Conservation (phyloP, 2,797 vertebrate species). For the Sebastes paucispinis region DNA sequence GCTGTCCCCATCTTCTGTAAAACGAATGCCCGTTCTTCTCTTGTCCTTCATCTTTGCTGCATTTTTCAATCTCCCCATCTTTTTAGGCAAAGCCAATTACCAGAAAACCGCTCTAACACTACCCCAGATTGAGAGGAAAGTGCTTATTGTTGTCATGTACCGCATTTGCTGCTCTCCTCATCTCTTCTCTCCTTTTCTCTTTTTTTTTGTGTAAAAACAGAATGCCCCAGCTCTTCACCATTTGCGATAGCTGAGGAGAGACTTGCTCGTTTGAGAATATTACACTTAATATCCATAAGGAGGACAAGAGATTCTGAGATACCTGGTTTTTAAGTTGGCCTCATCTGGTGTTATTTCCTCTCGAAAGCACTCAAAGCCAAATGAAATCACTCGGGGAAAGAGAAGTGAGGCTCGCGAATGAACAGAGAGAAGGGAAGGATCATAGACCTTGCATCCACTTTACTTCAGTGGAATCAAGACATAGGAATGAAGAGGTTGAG, state of each 20-base stretch:
- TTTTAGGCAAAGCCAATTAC: slow-evolving; percentile 68
- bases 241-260: slow-evolving; percentile 33
- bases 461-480: slow-evolving; percentile 36
- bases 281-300: slow-evolving; percentile 69
- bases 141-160: slow-evolving; percentile 59
- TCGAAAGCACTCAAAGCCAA: slow-evolving; percentile 62
- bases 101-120: slow-evolving; percentile 41
- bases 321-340: slow-evolving; percentile 59
- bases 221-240: slow-evolving; percentile 42
- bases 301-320: slow-evolving; percentile 50
- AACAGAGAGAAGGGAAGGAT: slow-evolving; percentile 54
- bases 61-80: slow-evolving; percentile 62
- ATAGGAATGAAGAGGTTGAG: slow-evolving; percentile 40
- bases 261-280: slow-evolving; percentile 45
- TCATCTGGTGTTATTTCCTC: slow-evolving; percentile 69
- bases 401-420: slow-evolving; percentile 69
- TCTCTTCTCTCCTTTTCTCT: background rate
- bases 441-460: slow-evolving; percentile 62
- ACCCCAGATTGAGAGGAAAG: slow-evolving; percentile 57
- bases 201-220: slow-evolving; percentile 35
- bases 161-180: slow-evolving; percentile 28
- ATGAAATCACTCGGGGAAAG: slow-evolving; percentile 67
- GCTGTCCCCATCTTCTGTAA: slow-evolving; percentile 32
- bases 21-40: slow-evolving; percentile 51
- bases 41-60: slow-evolving; percentile 51